Evolutionary conservation across 2,888 invertebrate species (phyloP).

Genomic region (Lochmaea crataegi): DNA sequence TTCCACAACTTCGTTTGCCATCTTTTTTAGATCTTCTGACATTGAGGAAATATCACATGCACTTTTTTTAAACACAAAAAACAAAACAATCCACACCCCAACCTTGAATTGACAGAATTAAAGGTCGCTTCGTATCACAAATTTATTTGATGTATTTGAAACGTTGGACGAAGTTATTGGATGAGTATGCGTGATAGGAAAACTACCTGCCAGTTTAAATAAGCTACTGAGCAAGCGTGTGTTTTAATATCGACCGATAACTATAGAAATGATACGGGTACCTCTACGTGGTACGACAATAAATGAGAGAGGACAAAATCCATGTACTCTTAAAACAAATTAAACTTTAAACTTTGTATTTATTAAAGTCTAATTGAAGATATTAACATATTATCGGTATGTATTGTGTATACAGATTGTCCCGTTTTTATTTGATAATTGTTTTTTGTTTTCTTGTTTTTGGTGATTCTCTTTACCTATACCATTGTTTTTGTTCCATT

Average conservation of each 20-base stretch:
- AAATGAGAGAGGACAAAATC: neutral
- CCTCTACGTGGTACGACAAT: neutral
- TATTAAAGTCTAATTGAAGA: neutral
- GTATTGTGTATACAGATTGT: neutral
- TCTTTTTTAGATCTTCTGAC: slow-evolving; percentile 54
- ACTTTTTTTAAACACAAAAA: slow-evolving; percentile 15
- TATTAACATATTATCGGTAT: neutral
- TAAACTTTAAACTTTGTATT: neutral
- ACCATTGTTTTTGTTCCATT: no score
- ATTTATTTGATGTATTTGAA: neutral
- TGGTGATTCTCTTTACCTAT: no score
- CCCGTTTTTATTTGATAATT: neutral
- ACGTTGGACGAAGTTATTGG: neutral
- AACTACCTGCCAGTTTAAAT: slow-evolving; percentile 1
- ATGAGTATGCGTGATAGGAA: slow-evolving; percentile 10
- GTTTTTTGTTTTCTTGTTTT: no score
- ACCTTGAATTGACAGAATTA: slow-evolving; percentile 18
- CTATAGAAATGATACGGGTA: neutral
- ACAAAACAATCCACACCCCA: slow-evolving; percentile 33
- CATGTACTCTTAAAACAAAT: neutral
- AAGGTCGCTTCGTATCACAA: slow-evolving; percentile 6
- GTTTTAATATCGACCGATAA: neutral
- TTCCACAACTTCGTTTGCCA: slow-evolving; percentile 61
- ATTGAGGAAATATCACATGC: slow-evolving; percentile 38
- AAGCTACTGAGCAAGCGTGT: slow-evolving; percentile 9